A percentile compares a stretch with the other conserved stretches of the same genome.
Conservation (phyloP, 1,140 invertebrate species). For the Bombus affinis region DNA sequence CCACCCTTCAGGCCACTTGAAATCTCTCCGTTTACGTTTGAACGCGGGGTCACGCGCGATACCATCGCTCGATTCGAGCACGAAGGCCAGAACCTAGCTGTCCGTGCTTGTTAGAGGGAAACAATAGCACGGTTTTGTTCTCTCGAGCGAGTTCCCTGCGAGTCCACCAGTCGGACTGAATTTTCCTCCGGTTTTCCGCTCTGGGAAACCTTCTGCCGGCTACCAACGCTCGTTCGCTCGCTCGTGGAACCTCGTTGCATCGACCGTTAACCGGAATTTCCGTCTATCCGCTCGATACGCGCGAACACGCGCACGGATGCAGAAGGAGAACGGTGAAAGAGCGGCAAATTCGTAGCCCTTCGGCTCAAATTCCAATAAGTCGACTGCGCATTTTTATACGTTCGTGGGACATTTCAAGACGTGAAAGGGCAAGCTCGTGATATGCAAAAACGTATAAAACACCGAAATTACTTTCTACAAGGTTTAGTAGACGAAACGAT, state of each 20-base stretch:
- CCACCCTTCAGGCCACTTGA: slow-evolving; percentile 14
- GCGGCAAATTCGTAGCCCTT: no score
- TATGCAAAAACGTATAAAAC: no score
- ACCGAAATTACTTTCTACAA: no score
- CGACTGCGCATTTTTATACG: no score
- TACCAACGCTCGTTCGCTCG: no score
- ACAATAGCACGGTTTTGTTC: slow-evolving; percentile 43
- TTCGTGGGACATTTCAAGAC: no score
- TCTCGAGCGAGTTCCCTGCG: not conserved
- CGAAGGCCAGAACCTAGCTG: slow-evolving; percentile 39
- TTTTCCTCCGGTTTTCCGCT: slow-evolving; percentile 17
- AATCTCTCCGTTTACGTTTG: slow-evolving; percentile 50
- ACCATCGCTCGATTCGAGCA: slow-evolving; percentile 49
- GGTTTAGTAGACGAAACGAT: no score
- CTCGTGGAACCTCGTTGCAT: not conserved
- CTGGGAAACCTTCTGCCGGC: not conserved
- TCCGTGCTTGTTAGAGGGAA: slow-evolving; percentile 42
- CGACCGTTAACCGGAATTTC: slow-evolving; percentile 6
- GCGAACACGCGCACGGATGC: not conserved
- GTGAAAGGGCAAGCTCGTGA: no score
- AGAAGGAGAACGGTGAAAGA: no score
- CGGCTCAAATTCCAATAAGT: no score
- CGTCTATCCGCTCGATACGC: not conserved
- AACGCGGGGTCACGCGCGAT: slow-evolving; percentile 50
- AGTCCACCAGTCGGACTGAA: not conserved